Conservation (phyloP, 1,140 invertebrate genomes). For the Cecropterus lyciades region DNA sequence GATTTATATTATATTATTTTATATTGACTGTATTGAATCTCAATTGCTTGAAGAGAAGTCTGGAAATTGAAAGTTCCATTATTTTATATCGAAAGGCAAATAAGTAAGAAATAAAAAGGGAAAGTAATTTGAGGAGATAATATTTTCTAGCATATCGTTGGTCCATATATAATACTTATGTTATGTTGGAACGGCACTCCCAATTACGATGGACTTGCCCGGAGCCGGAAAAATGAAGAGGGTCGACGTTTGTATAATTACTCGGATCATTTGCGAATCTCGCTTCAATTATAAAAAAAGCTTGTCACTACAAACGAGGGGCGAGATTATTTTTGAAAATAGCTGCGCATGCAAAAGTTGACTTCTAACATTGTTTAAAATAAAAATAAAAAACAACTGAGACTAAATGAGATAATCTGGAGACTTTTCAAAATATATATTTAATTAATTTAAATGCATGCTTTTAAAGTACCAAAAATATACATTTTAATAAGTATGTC, state of each 20-base stretch:
- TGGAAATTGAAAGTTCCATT: no score
- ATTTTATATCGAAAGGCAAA: no score
- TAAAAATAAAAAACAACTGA: background rate
- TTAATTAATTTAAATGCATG: no score
- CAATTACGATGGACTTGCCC: constrained; percentile 54
- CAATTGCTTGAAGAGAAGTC: no score
- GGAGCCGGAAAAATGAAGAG: constrained; percentile 71
- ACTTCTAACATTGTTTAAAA: background rate
- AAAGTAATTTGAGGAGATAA: constrained; percentile 7
- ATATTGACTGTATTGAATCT: no score
- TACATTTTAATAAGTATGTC: no score
- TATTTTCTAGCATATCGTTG: constrained; percentile 13
- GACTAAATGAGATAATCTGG: background rate
- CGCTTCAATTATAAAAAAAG: constrained; percentile 74
- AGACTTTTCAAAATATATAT: no score
- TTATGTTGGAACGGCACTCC: constrained; percentile 49
- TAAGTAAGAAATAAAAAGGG: constrained; percentile 24
- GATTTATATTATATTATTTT: no score
- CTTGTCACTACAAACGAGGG: constrained; percentile 62
- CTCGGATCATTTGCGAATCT: constrained; percentile 79
- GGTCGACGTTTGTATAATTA: constrained; percentile 81
- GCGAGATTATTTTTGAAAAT: constrained; percentile 20
- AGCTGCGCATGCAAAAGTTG: constrained; percentile 24
- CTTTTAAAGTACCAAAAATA: no score
- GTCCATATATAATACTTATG: constrained; percentile 44